phyloP scores from a whole-genome alignment of 2,888 invertebrate genomes.

The Pyrrhosoma nymphula region DNA sequence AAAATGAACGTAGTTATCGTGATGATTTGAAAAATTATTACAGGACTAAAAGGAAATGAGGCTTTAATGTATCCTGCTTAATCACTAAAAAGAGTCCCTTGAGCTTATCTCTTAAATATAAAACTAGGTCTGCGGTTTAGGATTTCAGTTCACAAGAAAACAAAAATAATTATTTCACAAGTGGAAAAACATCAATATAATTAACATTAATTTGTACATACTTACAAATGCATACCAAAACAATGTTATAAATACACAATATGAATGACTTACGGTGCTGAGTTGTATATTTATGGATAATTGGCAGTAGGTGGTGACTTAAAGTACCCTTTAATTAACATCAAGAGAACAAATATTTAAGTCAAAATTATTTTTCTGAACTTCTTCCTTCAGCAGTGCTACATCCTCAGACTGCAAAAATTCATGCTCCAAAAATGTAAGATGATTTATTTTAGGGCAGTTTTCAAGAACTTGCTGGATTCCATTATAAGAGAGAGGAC shows the following conservation, averaged over 20 bases:
- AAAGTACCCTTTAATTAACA: neutral
- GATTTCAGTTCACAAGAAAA: too few relatives aligned
- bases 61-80: too few relatives aligned
- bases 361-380: slow-evolving; percentile 70
- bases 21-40: too few relatives aligned
- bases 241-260: neutral
- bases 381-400: slow-evolving; percentile 69
- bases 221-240: neutral
- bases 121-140: too few relatives aligned
- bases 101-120: too few relatives aligned
- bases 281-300: neutral
- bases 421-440: slow-evolving; percentile 68
- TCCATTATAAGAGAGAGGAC: slow-evolving; percentile 40
- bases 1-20: too few relatives aligned
- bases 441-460: slow-evolving; percentile 69
- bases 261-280: neutral
- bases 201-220: slow-evolving; percentile 2
- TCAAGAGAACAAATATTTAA: slow-evolving; percentile 67
- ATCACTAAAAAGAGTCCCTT: too few relatives aligned
- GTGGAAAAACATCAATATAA: neutral
- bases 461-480: slow-evolving; percentile 68
- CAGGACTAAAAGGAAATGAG: too few relatives aligned
- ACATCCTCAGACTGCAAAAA: slow-evolving; percentile 68
- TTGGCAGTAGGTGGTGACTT: neutral
- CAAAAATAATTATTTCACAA: neutral